Evolutionary conservation across 2,113 vertebrate species (phyloP).

Genomic region (Ursus arctos): DNA sequence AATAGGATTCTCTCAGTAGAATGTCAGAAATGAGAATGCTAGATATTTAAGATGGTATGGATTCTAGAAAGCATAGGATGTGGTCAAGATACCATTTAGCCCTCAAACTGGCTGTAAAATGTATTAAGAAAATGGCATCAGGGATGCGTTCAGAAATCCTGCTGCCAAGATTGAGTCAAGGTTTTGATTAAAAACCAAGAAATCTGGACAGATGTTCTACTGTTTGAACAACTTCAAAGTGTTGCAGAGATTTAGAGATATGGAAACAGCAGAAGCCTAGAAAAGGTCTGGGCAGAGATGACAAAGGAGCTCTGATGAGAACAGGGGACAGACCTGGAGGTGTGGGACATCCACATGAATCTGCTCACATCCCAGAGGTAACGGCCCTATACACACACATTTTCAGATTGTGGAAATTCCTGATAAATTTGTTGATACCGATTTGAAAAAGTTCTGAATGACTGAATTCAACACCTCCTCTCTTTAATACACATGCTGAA

Average conservation of each 20-base stretch:
- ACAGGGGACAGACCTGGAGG: not conserved
- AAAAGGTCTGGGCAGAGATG: not conserved
- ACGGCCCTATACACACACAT: not conserved
- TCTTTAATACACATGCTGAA: constrained; percentile 29
- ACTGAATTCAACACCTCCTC: not conserved
- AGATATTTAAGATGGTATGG: not conserved
- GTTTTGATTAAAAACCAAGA: constrained; percentile 22
- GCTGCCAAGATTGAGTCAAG: not conserved
- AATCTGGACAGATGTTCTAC: constrained; percentile 27
- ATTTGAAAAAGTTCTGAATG: not conserved
- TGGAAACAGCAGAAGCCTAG: not conserved
- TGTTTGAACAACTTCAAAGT: not conserved
- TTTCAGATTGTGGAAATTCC: not conserved
- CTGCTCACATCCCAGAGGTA: not conserved
- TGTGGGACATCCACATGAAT: not conserved
- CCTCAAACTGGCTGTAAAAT: constrained; percentile 19
- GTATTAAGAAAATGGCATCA: not conserved
- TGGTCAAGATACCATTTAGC: not conserved
- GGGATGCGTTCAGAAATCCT: not conserved
- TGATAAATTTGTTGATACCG: not conserved
- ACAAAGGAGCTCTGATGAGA: not conserved
- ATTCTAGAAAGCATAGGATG: not conserved
- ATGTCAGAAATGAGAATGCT: not conserved
- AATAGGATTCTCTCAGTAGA: not conserved
- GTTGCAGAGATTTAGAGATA: not conserved